These are phyloP conservation scores for Catamblyrhynchus diadema DNA, from an alignment of 2,797 vertebrate genomes.

Conservation along the genomic window DNA sequence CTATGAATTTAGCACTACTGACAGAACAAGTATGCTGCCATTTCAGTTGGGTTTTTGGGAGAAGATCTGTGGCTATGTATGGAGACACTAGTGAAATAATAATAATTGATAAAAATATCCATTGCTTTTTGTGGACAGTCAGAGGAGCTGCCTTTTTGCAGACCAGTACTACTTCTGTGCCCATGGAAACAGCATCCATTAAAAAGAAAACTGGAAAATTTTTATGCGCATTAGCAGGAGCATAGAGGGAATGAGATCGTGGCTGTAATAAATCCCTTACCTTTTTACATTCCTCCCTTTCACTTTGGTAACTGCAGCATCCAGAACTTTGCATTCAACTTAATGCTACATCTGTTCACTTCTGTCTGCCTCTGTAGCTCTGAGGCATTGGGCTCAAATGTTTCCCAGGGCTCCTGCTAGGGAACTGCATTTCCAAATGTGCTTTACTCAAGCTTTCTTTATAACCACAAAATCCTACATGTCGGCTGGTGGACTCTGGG, in stretches of 20 bases:
- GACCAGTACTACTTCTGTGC: conserved; percentile 9
- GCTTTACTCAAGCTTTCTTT: not conserved
- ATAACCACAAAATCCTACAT: not conserved
- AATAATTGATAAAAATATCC: not conserved
- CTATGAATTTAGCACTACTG: not conserved
- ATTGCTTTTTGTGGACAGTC: not conserved
- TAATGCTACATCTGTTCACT: conserved; percentile 28
- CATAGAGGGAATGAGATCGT: not conserved
- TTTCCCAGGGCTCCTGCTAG: conserved; percentile 14
- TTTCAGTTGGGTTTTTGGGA: not conserved
- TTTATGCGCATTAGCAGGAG: not conserved
- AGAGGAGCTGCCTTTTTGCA: not conserved
- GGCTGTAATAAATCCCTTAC: conserved; percentile 15
- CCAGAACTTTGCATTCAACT: not conserved
- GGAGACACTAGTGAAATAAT: not conserved
- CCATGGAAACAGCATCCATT: conserved; percentile 53
- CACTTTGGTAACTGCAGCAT: not conserved
- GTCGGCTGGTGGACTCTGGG: not conserved
- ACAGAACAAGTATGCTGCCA: not conserved
- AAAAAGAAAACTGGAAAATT: not conserved
- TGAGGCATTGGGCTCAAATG: conserved; percentile 1
- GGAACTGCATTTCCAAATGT: not conserved
- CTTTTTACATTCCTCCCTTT: conserved; percentile 10
- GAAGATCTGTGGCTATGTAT: not conserved
- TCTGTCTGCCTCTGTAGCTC: not conserved